A percentile compares a stretch with the other conserved stretches of the same genome.
Evolutionary conservation across 2,113 vertebrate species (phyloP).

Genomic region (Andinoacara biseriatus): DNA sequence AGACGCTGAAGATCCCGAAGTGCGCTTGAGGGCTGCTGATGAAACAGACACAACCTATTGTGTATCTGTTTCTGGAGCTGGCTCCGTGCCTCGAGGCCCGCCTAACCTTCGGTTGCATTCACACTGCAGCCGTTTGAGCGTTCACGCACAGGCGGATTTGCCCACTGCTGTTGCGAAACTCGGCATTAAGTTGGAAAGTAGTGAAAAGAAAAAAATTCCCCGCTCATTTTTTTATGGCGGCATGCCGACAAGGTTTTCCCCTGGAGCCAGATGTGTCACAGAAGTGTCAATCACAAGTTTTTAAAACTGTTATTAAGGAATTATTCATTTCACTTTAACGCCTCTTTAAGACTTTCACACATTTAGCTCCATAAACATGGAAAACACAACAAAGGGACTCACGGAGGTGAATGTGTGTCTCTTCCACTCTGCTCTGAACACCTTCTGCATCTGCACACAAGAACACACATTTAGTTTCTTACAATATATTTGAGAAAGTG

Average conservation of each 20-base stretch:
- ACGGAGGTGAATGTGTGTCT: conserved; percentile 20
- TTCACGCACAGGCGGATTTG: not conserved
- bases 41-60: not conserved
- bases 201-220: too few species aligned
- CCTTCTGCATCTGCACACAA: not conserved
- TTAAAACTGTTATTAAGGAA: not conserved
- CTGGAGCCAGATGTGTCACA: too few species aligned
- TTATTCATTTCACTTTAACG: not conserved
- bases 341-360: not conserved
- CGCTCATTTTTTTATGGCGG: too few species aligned
- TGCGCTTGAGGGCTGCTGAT: too few species aligned
- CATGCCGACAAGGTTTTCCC: too few species aligned
- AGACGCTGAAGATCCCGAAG: not conserved
- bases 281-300: too few species aligned
- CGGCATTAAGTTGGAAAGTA: too few species aligned
- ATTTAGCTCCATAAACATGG: not conserved
- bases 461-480: not conserved
- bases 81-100: not conserved
- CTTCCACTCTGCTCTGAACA: not conserved
- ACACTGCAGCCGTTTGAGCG: not conserved
- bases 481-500: not conserved
- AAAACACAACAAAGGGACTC: conserved; percentile 2
- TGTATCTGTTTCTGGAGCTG: not conserved
- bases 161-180: not conserved
- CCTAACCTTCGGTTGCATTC: not conserved